These are phyloP conservation scores for Toxonevra muliebris DNA, from an alignment of 2,888 invertebrate genomes.

Conservation along the genomic window DNA sequence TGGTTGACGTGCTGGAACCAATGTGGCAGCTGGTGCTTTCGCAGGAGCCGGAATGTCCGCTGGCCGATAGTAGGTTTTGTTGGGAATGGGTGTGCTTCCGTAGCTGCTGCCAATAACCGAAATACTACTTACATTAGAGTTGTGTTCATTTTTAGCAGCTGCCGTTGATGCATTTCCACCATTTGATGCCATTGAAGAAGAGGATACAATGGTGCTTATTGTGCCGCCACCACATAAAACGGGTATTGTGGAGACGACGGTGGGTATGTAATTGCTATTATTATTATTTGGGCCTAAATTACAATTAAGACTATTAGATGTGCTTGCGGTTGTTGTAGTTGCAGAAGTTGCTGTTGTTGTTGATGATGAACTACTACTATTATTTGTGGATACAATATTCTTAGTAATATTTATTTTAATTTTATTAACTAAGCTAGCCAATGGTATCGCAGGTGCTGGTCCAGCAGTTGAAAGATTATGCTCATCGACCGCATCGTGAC, in stretches of 20 bases:
- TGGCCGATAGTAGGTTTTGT: slow-evolving; percentile 20
- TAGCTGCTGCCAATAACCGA: slow-evolving; percentile 61
- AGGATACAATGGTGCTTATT: slow-evolving; percentile 26
- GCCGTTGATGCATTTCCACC: background rate
- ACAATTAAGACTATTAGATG: slow-evolving; percentile 44
- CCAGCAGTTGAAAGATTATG: slow-evolving; percentile 63
- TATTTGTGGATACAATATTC: slow-evolving; percentile 67
- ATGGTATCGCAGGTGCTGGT: slow-evolving; percentile 59
- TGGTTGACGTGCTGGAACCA: slow-evolving; percentile 13
- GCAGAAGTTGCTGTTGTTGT: slow-evolving; percentile 37
- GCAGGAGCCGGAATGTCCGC: background rate
- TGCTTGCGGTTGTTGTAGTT: slow-evolving; percentile 37
- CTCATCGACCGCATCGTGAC: slow-evolving; percentile 75
- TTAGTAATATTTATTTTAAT: slow-evolving; percentile 88
- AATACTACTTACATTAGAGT: slow-evolving; percentile 53
- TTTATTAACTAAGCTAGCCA: slow-evolving; percentile 67
- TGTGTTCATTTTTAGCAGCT: slow-evolving; percentile 24
- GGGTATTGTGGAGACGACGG: slow-evolving; percentile 62
- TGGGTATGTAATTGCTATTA: slow-evolving; percentile 14
- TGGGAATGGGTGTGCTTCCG: slow-evolving; percentile 41
- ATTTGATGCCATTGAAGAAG: background rate
- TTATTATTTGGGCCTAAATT: slow-evolving; percentile 2
- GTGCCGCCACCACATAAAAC: slow-evolving; percentile 61
- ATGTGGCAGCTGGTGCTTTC: slow-evolving; percentile 36
- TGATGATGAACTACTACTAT: slow-evolving; percentile 57